Percentiles rank a stretch among this genome's conserved stretches.
Conservation (phyloP, 2,797 vertebrate species). For the Sorex maritimensis region DNA sequence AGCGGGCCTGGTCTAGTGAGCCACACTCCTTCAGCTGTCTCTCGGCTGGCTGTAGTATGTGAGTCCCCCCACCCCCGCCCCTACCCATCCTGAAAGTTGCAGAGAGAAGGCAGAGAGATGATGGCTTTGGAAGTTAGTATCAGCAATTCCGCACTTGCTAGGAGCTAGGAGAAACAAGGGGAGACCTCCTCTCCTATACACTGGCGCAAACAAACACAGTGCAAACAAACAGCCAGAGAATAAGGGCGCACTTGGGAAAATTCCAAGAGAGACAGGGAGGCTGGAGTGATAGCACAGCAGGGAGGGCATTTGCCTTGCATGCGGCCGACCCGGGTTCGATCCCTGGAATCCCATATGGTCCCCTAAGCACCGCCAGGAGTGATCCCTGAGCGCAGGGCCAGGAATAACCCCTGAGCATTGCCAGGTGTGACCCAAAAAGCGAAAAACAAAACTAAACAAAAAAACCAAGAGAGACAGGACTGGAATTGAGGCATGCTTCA, state of each 20-base stretch:
- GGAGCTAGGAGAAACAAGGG: constrained; percentile 68
- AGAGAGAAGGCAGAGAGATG: not conserved
- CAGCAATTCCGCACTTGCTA: constrained; percentile 68
- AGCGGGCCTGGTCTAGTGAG: constrained; percentile 39
- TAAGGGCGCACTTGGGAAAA: constrained; percentile 67
- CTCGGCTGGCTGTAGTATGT: constrained; percentile 13
- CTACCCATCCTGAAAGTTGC: not conserved
- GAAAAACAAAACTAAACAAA: no score
- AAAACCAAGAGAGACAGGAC: not conserved
- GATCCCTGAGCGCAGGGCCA: no score
- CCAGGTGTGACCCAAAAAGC: no score
- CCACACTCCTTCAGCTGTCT: constrained; percentile 14
- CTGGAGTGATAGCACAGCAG: no score
- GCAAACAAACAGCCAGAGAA: constrained; percentile 63
- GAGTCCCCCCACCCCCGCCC: not conserved
- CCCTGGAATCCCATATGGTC: no score
- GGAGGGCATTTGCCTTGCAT: no score
- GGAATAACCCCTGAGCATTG: no score
- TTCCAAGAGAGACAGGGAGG: constrained; percentile 17
- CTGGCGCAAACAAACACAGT: constrained; percentile 54
- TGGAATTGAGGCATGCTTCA: constrained; percentile 25
- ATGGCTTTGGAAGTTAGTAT: constrained; percentile 61
- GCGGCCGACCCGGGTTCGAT: no score
- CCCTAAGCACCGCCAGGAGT: no score
- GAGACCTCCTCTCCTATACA: constrained; percentile 63